phyloP scores from a whole-genome alignment of 2,113 vertebrate species.

The Bettongia penicillata region DNA sequence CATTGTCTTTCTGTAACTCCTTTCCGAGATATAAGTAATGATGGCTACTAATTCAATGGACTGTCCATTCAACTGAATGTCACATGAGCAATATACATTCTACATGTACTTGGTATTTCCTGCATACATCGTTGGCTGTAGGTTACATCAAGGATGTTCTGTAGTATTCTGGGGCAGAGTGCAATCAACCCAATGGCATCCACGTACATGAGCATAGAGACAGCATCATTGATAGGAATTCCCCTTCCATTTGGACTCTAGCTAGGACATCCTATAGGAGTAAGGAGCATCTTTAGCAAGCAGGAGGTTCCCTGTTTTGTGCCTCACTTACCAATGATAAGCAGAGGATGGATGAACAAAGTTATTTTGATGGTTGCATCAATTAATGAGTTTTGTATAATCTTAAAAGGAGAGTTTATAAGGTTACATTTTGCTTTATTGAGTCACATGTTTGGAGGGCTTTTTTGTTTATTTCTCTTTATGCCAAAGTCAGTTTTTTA shows the following conservation, averaged over 20 bases:
- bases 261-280: background rate
- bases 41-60: background rate
- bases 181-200: background rate
- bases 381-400: background rate
- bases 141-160: background rate
- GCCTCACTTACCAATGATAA: background rate
- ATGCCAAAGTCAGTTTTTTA: background rate
- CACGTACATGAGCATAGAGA: background rate
- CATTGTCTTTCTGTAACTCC: background rate
- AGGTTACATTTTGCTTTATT: background rate
- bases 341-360: background rate
- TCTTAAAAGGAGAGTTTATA: background rate
- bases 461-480: background rate
- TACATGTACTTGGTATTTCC: background rate
- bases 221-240: background rate
- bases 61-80: background rate
- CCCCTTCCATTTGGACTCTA: background rate
- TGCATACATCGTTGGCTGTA: background rate
- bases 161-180: background rate
- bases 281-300: background rate
- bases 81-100: background rate
- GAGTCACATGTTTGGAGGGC: background rate
- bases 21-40: background rate
- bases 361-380: background rate
- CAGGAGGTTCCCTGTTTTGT: background rate